A percentile compares a stretch with the other conserved stretches of the same genome.
phyloP scores from a whole-genome alignment of 2,113 vertebrate species.

The Bubo blakistoni region DNA sequence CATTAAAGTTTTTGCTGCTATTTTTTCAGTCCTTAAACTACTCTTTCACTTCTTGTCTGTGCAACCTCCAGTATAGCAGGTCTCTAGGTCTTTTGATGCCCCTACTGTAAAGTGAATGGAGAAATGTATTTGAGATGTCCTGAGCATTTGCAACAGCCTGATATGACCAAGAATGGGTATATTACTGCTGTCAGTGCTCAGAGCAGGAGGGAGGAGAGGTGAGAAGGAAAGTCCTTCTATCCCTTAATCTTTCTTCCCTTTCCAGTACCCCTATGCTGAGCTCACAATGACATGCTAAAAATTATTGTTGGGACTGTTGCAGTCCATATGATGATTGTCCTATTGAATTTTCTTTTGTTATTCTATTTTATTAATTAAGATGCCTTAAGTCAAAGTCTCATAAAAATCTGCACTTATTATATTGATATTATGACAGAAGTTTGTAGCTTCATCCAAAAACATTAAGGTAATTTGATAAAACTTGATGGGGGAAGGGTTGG shows the following conservation, averaged over 20 bases:
- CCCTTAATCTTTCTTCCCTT: not conserved
- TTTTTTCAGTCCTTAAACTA: not conserved
- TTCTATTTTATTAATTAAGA: not conserved
- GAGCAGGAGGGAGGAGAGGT: not conserved
- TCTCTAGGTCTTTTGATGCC: not conserved
- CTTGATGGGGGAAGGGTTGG: not conserved
- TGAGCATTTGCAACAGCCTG: not conserved
- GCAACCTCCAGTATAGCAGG: not conserved
- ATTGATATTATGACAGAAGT: not conserved
- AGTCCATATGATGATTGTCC: not conserved
- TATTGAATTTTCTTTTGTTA: not conserved
- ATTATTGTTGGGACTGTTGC: not conserved
- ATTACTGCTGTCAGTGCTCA: not conserved
- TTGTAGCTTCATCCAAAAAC: not conserved
- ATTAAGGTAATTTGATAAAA: not conserved
- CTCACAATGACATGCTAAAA: not conserved
- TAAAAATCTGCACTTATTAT: not conserved
- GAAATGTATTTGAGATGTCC: not conserved
- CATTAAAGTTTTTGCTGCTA: not conserved
- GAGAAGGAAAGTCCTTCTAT: not conserved
- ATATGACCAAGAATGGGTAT: not conserved
- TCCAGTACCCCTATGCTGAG: not conserved
- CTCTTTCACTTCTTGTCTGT: not conserved
- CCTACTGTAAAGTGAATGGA: not conserved
- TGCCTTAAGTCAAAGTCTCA: not conserved